Evolutionary conservation across 2,888 invertebrate genomes (phyloP).

Genomic region (Yponomeuta sedellus): DNA sequence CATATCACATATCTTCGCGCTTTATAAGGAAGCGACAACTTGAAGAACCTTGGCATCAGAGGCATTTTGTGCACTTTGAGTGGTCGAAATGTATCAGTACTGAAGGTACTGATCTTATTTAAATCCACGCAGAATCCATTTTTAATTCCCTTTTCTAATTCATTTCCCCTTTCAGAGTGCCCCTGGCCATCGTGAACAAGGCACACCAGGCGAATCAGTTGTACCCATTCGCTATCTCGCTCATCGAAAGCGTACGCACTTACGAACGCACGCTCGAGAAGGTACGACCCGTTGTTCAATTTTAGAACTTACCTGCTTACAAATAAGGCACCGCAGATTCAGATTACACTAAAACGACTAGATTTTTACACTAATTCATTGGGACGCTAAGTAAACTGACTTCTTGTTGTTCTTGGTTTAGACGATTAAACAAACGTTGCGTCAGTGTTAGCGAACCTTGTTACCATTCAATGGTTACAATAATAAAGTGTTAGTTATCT

Average conservation of each 20-base stretch:
- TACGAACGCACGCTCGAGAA: conserved; percentile 98
- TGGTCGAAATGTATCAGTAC: too few species aligned
- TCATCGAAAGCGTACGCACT: conserved; percentile 97
- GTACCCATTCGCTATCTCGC: conserved; percentile 98
- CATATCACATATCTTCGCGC: too few species aligned
- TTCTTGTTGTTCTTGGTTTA: background rate
- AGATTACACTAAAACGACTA: background rate
- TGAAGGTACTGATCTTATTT: too few species aligned
- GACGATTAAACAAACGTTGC: background rate
- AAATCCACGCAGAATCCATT: too few species aligned
- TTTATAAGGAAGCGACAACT: too few species aligned
- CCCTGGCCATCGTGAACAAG: conserved; percentile 98
- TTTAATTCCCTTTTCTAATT: background rate
- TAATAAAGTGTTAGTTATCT: background rate
- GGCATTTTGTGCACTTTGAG: too few species aligned
- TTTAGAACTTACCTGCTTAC: background rate
- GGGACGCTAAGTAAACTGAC: background rate
- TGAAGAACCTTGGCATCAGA: too few species aligned
- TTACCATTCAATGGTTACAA: too few species aligned
- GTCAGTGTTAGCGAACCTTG: background rate
- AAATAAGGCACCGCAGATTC: conserved; percentile 9
- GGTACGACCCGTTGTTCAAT: conserved; percentile 72
- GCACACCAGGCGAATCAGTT: conserved; percentile 99
- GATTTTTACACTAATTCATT: background rate
- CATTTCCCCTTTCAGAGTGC: conserved; percentile 80